Base-by-base conservation (phyloP, 2,113 vertebrate species). In the Barbus barbus region DNA sequence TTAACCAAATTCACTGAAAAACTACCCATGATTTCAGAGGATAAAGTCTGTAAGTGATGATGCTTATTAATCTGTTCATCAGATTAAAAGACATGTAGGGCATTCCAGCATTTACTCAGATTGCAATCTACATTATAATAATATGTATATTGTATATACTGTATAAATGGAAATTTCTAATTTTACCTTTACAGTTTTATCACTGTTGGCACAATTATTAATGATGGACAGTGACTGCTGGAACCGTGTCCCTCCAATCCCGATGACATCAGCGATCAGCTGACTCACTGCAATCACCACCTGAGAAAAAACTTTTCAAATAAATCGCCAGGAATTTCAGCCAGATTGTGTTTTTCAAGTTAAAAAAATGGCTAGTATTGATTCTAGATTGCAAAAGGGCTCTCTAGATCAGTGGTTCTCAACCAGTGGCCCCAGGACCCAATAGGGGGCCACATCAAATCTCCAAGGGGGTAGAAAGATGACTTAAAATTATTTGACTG, bases 251-350 rank as follows among this genome's bases (percentile, higher is more conserved):
- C 98, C 97, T n/a, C 98, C 97, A 2, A 99, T 99, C 53, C 97
- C 97, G 24, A 98, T 96, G 79, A 99, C 98, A 76, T 99, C 98
- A 26, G 98, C 98, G 31, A 99, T 99, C 92, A 99, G 93, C 91
- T 99, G 97, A 93, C 98, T 99, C 74, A 99, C 98, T 0, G 98
- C 98, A 73, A 99, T 99, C 41, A 99, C 96, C 90, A 99, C 97
- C 98, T 99, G 86, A 14, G 24, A 9, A 53, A 46, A 12, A 11
- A 12, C 1, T 1, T 31, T 41, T 18, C 2, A 67, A 48, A 79
- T 38, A 60, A 38, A 63, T 24, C 18, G 20, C 5, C 13, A 63
- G 53, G 20, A 31, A 41, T 26, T n/a, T 24, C 26, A 61, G 12
- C 5, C 6, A 48, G 5, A 74, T 28, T 26, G 20, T 69, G 65